phyloP scores from a whole-genome alignment of 2,797 vertebrate species.

The Loris lydekkerianus region DNA sequence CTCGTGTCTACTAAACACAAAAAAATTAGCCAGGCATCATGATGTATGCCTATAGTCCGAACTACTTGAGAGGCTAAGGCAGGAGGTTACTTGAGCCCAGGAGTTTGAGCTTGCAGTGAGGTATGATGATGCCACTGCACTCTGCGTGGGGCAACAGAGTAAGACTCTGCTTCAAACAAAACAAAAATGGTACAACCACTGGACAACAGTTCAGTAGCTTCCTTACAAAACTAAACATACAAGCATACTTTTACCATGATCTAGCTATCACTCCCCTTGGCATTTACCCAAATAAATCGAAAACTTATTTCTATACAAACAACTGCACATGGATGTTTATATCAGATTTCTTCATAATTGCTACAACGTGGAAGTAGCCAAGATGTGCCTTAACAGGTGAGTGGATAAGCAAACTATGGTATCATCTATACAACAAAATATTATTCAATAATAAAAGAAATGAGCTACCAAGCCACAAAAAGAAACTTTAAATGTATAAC shows the following conservation, averaged over 20 bases:
- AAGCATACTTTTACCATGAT: not conserved
- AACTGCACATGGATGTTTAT: not conserved
- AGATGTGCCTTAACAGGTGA: conserved; percentile 2
- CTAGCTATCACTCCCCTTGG: not conserved
- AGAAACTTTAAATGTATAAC: not conserved
- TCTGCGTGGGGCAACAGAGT: not conserved
- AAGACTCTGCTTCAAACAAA: not conserved
- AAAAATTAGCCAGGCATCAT: not conserved
- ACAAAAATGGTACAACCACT: not conserved
- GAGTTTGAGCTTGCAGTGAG: not conserved
- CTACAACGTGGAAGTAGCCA: not conserved
- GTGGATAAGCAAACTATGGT: not conserved
- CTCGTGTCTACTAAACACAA: too few species aligned
- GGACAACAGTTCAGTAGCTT: not conserved
- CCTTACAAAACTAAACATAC: not conserved
- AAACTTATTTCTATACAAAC: not conserved
- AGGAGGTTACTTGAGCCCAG: not conserved
- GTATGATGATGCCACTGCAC: not conserved
- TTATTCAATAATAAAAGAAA: conserved; percentile 11
- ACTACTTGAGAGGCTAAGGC: not conserved
- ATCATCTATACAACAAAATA: not conserved
- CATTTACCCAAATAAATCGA: conserved; percentile 23
- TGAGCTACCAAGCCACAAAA: conserved; percentile 23
- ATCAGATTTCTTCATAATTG: conserved; percentile 10
- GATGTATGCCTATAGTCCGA: not conserved